Evolutionary conservation across 64 coral and sea anemone species (phyloP), one percentile per base, ranked within the genome.

Genomic region (Pocillopora verrucosa): DNA sequence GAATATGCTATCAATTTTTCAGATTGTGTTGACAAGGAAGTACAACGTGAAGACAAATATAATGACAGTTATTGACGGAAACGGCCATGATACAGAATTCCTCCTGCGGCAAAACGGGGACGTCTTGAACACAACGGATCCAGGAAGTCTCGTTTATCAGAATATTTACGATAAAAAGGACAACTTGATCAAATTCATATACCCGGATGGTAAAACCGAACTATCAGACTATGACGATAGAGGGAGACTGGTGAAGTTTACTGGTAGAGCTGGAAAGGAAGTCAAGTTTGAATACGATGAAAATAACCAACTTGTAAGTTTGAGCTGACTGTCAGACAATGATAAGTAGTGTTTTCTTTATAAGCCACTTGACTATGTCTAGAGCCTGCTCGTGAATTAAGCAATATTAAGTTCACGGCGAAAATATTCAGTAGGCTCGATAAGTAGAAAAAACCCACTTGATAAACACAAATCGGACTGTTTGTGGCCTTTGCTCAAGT

Each of bases 91-190:
- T 36, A 92, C 91, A 88, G 78, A 81, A 16, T 92, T 80, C 72
- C 65, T 88, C 13, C 68, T 88, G 12, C 69, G 60, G 37, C 16
- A 80, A 22, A 87, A 88, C 51, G 20, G 85, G 56, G 56, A 73
- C 19, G 17, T 89, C 14, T 56, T 88, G 11, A 95, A 95, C 73
- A 78, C 82, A 17, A 95, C 94, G 16, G 94, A 95, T 82, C 76
- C 86, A 10, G 94, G 78, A 59, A 89, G 94, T 2, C 88, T 83
- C 73, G 87, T 65, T 19, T 95, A 92, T 73, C 73, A 89, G 60
- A 90, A 92, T 16, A 41, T 87, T 24, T 95, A 95, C 77, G 78
- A 76, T 76, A 36, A 78, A 67, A 65, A 87, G 14, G 59, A 24
- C 6, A 75, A 51, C 12, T 14, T 92, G 22, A 75, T 75, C 72